These are phyloP conservation scores for Hydrolagus colliei DNA, from an alignment of 2,797 vertebrate species.

Conservation along the genomic window DNA sequence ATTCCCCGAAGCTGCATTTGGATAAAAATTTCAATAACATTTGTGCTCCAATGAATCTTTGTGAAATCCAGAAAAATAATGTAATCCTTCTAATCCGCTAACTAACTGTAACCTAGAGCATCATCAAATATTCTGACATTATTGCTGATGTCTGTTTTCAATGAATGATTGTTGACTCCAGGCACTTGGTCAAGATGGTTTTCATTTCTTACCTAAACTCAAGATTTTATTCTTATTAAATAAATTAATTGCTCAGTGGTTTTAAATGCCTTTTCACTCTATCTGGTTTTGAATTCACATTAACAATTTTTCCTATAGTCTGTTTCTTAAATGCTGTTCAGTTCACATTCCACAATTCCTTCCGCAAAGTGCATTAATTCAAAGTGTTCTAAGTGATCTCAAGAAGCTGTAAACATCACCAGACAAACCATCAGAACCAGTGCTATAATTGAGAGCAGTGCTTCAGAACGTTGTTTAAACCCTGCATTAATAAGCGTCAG, in stretches of 20 bases:
- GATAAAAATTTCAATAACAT: conserved; percentile 18
- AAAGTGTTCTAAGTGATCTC: not conserved
- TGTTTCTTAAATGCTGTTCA: conserved; percentile 1
- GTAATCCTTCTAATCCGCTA: conserved; percentile 10
- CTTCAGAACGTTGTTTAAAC: conserved; percentile 11
- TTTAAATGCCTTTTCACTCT: conserved; percentile 10
- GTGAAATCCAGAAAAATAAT: not conserved
- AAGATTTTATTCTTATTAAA: not conserved
- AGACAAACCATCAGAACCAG: not conserved
- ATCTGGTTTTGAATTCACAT: conserved; percentile 10
- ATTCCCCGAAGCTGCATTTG: conserved; percentile 7
- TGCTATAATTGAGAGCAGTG: not conserved
- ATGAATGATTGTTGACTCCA: conserved; percentile 6
- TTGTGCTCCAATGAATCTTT: conserved; percentile 27
- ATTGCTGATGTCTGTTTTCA: conserved; percentile 22
- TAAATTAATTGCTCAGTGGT: conserved; percentile 15
- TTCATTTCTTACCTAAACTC: conserved; percentile 1
- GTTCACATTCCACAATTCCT: not conserved
- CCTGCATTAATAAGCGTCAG: conserved; percentile 6
- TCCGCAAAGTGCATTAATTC: conserved; percentile 6
- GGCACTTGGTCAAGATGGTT: conserved; percentile 2
- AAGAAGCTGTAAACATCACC: not conserved
- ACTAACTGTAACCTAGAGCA: conserved; percentile 22
- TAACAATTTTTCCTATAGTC: not conserved
- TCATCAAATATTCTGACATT: conserved; percentile 10